These are phyloP conservation scores for Chelidonichthys spinosus DNA, from an alignment of 2,797 vertebrate species.

Conservation along the genomic window DNA sequence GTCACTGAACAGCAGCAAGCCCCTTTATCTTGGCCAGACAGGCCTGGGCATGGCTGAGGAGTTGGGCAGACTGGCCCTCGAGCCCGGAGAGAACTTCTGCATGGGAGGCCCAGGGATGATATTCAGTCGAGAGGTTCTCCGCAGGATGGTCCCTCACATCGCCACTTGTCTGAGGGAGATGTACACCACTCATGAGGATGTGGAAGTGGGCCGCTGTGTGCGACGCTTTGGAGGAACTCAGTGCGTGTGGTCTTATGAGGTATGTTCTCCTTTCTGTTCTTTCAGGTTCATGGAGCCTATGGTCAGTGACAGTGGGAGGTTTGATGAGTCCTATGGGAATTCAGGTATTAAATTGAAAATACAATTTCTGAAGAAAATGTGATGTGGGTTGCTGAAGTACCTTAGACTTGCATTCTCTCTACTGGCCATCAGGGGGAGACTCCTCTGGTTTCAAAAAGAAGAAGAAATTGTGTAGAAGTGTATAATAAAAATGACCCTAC, in stretches of 20 bases:
- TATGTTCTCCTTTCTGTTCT: conserved; percentile 56
- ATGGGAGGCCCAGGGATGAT: conserved; percentile 97
- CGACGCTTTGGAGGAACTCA: conserved; percentile 93
- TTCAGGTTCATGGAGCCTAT: not conserved
- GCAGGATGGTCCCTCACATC: conserved; percentile 93
- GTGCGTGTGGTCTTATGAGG: conserved; percentile 98
- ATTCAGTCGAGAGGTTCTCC: conserved; percentile 94
- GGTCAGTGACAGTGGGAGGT: not conserved
- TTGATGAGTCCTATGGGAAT: no score
- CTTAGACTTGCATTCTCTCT: no score
- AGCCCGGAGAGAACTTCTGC: conserved; percentile 97
- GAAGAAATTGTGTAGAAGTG: no score
- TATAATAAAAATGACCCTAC: no score
- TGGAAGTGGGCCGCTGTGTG: conserved; percentile 95
- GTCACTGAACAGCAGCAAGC: conserved; percentile 94
- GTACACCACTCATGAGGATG: conserved; percentile 97
- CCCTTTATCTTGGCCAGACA: conserved; percentile 94
- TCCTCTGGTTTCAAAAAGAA: no score
- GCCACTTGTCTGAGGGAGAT: conserved; percentile 93
- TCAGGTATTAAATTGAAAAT: no score
- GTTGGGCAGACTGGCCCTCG: conserved; percentile 93
- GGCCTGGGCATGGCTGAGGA: conserved; percentile 93
- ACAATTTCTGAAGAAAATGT: no score
- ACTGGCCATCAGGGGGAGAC: no score
- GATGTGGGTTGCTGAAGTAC: no score